These are phyloP conservation scores for Thera britannica DNA, from an alignment of 2,888 invertebrate species.

Conservation along the genomic window DNA sequence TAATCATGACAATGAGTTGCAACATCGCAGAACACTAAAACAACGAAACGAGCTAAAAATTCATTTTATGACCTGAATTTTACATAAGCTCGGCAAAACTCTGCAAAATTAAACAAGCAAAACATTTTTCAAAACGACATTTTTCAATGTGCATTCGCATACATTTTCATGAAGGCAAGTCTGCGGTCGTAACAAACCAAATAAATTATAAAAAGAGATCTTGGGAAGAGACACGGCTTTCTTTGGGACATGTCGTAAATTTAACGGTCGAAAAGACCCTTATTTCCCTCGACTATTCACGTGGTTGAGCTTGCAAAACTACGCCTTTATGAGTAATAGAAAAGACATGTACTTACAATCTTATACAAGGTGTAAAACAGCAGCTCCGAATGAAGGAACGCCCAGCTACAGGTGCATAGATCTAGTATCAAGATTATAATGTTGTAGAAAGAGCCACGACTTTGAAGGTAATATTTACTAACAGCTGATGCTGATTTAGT, in stretches of 20 bases:
- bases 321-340: constrained; percentile 71
- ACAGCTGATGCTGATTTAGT: too few species aligned
- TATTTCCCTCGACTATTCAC: constrained; percentile 77
- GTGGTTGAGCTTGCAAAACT: constrained; percentile 74
- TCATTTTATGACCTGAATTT: constrained; percentile 33
- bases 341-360: constrained; percentile 52
- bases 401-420: too few species aligned
- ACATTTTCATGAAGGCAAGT: constrained; percentile 67
- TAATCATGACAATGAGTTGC: constrained; percentile 30
- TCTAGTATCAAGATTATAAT: too few species aligned
- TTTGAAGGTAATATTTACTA: too few species aligned
- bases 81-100: constrained; percentile 28
- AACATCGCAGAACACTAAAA: constrained; percentile 20
- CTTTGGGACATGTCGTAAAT: constrained; percentile 81
- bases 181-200: constrained; percentile 72
- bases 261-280: constrained; percentile 80
- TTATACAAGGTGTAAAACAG: constrained; percentile 27
- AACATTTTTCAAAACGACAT: constrained; percentile 47
- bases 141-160: constrained; percentile 55
- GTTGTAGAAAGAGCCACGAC: too few species aligned
- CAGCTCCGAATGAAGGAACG: not conserved
- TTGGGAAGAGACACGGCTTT: constrained; percentile 74
- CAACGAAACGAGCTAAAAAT: constrained; percentile 23
- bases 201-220: constrained; percentile 83
- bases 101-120: constrained; percentile 29